Conservation (phyloP, 2,888 invertebrate species). For the Drosophila barbarae region DNA sequence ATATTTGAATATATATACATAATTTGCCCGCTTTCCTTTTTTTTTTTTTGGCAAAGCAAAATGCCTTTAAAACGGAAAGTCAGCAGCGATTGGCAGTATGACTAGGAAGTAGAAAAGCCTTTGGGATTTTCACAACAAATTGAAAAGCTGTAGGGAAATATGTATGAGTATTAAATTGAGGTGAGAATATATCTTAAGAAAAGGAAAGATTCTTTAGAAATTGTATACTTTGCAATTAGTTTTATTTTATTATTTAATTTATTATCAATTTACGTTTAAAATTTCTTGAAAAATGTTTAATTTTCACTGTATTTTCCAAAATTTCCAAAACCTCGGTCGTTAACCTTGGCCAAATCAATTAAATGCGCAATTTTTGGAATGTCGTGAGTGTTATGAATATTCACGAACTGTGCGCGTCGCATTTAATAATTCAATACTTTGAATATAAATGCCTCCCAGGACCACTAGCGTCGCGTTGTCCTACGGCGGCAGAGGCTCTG, state of each 20-base stretch:
- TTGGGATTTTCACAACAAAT: slow-evolving; percentile 14
- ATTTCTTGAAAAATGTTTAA: neutral
- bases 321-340: slow-evolving; percentile 18
- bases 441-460: slow-evolving; percentile 59
- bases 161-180: neutral
- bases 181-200: neutral
- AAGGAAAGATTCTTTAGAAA: neutral
- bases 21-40: slow-evolving; percentile 12
- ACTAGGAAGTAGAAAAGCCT: slow-evolving; percentile 20
- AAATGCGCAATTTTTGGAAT: slow-evolving; percentile 63
- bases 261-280: neutral
- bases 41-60: slow-evolving; percentile 6
- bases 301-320: neutral
- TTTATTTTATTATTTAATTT: no score
- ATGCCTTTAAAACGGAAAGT: slow-evolving; percentile 33
- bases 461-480: slow-evolving; percentile 16
- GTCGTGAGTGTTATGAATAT: slow-evolving; percentile 67
- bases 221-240: neutral
- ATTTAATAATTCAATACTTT: slow-evolving; percentile 67
- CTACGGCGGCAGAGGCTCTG: slow-evolving; percentile 10
- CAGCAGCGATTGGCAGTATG: slow-evolving; percentile 52
- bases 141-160: slow-evolving; percentile 1
- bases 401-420: slow-evolving; percentile 55
- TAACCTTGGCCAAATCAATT: slow-evolving; percentile 58
- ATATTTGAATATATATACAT: slow-evolving; percentile 60